These are phyloP conservation scores for Cossypha dichroa DNA, from an alignment of 2,797 vertebrate genomes.

Conservation along the genomic window DNA sequence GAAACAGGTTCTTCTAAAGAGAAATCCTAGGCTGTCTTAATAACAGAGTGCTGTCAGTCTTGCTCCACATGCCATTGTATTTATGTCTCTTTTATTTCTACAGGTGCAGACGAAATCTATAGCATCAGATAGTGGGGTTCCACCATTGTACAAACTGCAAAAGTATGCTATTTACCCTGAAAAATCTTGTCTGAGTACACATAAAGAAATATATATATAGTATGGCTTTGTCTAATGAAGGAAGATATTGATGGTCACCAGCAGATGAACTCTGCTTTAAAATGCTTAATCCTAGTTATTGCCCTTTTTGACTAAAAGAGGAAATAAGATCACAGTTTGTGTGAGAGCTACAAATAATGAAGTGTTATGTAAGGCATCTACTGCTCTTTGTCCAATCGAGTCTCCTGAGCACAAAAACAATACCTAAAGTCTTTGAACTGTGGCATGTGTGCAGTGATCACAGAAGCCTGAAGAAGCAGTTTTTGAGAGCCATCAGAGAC, in stretches of 20 bases:
- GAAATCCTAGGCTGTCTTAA: not conserved
- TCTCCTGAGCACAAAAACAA: not conserved
- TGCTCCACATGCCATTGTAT: not conserved
- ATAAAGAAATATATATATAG: not conserved
- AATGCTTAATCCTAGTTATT: not conserved
- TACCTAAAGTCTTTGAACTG: not conserved
- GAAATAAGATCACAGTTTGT: not conserved
- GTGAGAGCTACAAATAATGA: not conserved
- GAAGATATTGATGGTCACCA: not conserved
- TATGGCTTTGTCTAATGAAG: not conserved
- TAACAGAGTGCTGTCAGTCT: not conserved
- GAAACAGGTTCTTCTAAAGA: not conserved
- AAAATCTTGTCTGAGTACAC: not conserved
- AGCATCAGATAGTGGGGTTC: not conserved
- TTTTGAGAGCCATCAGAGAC: not conserved
- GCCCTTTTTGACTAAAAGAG: not conserved
- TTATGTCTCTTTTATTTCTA: not conserved
- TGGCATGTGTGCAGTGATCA: not conserved
- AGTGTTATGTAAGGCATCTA: not conserved
- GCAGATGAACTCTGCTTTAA: not conserved
- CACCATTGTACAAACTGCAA: not conserved
- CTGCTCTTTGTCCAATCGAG: not conserved
- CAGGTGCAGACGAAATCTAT: not conserved
- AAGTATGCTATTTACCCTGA: not conserved
- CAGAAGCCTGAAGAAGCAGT: not conserved